Evolutionary conservation across 2,888 invertebrate species (phyloP), one percentile per base, ranked within the genome.

Genomic region (Amblyjoppa fuscipennis): DNA sequence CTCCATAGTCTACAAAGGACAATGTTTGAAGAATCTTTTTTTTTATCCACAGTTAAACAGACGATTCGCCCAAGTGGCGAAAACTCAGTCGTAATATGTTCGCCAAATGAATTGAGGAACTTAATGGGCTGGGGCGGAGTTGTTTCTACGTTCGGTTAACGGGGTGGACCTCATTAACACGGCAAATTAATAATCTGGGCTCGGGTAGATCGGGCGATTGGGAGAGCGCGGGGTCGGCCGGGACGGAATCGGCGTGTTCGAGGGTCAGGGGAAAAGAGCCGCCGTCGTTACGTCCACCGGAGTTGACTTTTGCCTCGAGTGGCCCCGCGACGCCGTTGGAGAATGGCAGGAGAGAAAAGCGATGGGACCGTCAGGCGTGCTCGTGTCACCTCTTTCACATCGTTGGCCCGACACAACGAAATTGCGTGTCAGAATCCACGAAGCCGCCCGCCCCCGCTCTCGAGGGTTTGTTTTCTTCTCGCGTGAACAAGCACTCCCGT

Each of bases 401-500:
- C 76, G 76, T 66, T 64, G 76, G 64, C 51, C 76, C 66, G 76
- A 76, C 76, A 76, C 76, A 66, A 76, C 76, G 76, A 28, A 76
- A 76, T 76, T 76, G 76, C 76, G 76, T 76, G 76, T 76, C 76
- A 66, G 76, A 66, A 34, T 38, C 66, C 28, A 73, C 66, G 73
- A 66, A 66, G 41, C 71, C 59, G 45, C 25, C 45, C 16, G 25
- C 64, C 64, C 51, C 51, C 34, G 38, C 51, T 51, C 71, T 71
- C 77, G 66, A 59, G 53, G 84, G 73, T 84, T 84, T 81, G 77
- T 84, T 73, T 84, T 84, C 77, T 75, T 84, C 80, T 84, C 80
- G 56, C 76, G 28, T 74, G 66, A 84, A 77, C 59, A 71, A 84
- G 78, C 76, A 56, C 53, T 70, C 69, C 20, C 38, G 66, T 66